phyloP scores from a whole-genome alignment of 2,888 invertebrate species.

The Hydriomena furcata region DNA sequence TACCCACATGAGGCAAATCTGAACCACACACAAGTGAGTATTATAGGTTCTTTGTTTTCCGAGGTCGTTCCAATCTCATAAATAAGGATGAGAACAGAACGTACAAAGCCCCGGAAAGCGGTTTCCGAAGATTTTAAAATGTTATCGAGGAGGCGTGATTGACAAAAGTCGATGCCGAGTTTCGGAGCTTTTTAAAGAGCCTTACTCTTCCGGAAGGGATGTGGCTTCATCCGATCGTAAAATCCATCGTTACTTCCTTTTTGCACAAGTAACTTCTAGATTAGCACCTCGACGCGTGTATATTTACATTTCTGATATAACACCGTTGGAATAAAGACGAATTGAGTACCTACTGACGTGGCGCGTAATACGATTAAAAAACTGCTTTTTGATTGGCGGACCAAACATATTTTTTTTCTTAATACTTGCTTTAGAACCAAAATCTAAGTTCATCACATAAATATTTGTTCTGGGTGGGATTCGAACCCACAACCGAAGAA shows the following conservation, averaged over 20 bases:
- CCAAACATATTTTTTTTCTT: no score
- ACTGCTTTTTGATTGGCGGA: no score
- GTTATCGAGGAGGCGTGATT: constrained; percentile 59
- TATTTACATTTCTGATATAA: no score
- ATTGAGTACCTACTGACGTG: no score
- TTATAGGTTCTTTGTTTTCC: constrained; percentile 36
- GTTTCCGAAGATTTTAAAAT: constrained; percentile 59
- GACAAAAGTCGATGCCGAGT: constrained; percentile 48
- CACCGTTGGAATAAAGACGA: no score
- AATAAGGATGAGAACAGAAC: constrained; percentile 57
- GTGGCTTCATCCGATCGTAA: constrained; percentile 54
- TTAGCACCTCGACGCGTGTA: no score
- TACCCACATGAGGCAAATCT: constrained; percentile 25
- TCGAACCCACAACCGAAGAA: no score
- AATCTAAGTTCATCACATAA: no score
- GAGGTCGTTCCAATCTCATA: constrained; percentile 55
- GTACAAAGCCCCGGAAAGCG: constrained; percentile 45
- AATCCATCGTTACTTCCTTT: constrained; percentile 50
- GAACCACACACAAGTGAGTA: constrained; percentile 15
- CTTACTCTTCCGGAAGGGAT: constrained; percentile 43
- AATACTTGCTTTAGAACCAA: no score
- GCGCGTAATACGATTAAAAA: no score
- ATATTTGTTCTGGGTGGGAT: no score
- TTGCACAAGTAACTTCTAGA: no score
- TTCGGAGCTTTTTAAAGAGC: constrained; percentile 16